Conservation (phyloP, 2,113 vertebrate genomes). For the Podilymbus podiceps region DNA sequence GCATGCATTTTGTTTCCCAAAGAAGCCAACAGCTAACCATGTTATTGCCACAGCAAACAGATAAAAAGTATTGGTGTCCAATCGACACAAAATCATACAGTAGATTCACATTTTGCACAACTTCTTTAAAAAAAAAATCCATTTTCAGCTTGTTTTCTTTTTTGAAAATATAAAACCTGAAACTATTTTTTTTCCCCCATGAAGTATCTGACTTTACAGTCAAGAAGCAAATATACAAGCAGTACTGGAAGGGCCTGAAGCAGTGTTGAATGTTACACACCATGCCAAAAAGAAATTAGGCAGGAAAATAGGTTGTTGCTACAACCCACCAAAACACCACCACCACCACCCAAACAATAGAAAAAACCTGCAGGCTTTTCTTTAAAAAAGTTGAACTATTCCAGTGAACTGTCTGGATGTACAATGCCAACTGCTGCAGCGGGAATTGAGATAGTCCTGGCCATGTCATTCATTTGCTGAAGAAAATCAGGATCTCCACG, state of each 20-base stretch:
- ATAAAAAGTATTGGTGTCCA: neutral
- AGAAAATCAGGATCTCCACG: neutral
- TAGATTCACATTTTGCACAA: neutral
- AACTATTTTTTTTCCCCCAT: neutral
- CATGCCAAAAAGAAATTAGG: neutral
- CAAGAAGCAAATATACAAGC: neutral
- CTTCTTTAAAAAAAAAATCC: neutral
- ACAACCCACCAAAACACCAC: neutral
- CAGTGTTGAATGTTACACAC: neutral
- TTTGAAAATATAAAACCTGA: neutral
- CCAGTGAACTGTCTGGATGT: neutral
- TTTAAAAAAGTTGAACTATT: neutral
- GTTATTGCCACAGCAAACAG: neutral
- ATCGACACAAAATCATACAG: neutral
- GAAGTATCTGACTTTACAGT: neutral
- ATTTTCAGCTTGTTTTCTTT: neutral
- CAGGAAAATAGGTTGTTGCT: neutral
- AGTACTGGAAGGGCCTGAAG: neutral
- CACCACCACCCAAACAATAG: too few relatives aligned
- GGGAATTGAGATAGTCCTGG: neutral
- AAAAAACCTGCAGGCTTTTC: neutral
- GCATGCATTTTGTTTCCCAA: neutral
- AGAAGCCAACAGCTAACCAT: neutral
- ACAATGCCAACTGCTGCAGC: neutral
- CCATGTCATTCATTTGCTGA: too few relatives aligned